A percentile compares a stretch with the other conserved stretches of the same genome.
Evolutionary conservation across 64 coral and sea anemone species (phyloP).

Genomic region (Catalaphyllia jardinei): DNA sequence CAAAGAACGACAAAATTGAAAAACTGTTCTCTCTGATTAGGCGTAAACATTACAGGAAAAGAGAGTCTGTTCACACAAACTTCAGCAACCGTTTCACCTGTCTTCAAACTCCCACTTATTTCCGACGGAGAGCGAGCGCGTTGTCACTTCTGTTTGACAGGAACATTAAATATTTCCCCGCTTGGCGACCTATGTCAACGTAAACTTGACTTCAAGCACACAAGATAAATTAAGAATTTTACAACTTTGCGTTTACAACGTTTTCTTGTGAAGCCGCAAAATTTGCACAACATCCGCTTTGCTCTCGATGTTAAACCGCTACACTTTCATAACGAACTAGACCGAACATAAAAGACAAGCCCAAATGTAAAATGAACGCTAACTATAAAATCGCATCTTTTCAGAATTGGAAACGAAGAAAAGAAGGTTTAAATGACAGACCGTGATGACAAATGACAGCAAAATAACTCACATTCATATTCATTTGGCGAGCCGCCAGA

Average conservation of each 20-base stretch:
- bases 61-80: conserved; percentile 31
- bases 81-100: conserved; percentile 23
- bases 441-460: background rate
- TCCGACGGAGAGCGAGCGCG: background rate
- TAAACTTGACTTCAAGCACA: background rate
- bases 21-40: conserved; percentile 11
- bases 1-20: conserved; percentile 24
- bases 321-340: background rate
- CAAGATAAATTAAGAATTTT: conserved; percentile 8
- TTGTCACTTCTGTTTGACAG: conserved; percentile 25
- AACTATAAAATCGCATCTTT: background rate
- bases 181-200: conserved; percentile 15
- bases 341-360: background rate
- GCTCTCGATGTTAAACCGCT: background rate
- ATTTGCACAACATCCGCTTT: background rate
- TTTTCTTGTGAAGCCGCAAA: background rate
- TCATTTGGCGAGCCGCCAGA: background rate
- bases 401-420: background rate
- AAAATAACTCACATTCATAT: background rate
- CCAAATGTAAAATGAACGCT: background rate
- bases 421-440: background rate
- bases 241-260: background rate
- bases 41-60: background rate
- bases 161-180: conserved; percentile 27
- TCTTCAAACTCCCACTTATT: background rate